Evolutionary conservation across 2,113 vertebrate genomes (phyloP), one percentile per base, ranked within the genome.

Genomic region (Natator depressus): DNA sequence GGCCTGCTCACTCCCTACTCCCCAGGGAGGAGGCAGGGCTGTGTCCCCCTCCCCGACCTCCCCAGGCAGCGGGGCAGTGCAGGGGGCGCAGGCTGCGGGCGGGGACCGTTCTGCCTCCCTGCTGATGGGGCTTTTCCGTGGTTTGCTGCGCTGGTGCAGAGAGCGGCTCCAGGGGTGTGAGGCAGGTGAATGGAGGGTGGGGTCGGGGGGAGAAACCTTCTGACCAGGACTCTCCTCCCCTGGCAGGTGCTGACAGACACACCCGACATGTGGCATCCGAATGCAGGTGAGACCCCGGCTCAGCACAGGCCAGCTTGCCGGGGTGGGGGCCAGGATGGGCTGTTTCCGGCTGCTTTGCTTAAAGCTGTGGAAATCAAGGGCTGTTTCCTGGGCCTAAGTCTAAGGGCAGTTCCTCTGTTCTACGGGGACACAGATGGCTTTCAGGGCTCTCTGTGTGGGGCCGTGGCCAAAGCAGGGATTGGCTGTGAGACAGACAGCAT

Each of bases 191-290:
- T 46, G 25, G 20, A 24, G 54, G 27, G 42, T 13, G 10, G 42
- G 42, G 20, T 42, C 42, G 42, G 42, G 12, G 11, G 31, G 46
- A 10, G 29, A 19, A 83, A 8, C 14, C 6, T 13, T 89, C 65
- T 38, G 72, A 83, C 42, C 46, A 75, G 47, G 35, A 8, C 6
- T 57, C 25, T 76, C 31, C 22, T 53, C 83, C 2, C 13, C 19
- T 57, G 57, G 22, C 42, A 89, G 88, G 46, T 24, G n/a, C 38
- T 38, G 80, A n/a, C 6, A 10, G 49, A n/a, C 42, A 17, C 35
- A 13, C 47, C 25, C 27, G 80, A 38, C 31, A 95, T 93, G 94
- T 95, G 86, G 86, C 76, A 91, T 51, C 80, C 89, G 62, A 93
- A 93, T 27, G 65, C 82, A 95, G 92, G 94, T 93, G 87, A 89